A percentile compares a stretch with the other conserved stretches of the same genome.
These are phyloP conservation scores for Tinamus major DNA, from an alignment of 2,797 vertebrate genomes.

Conservation along the genomic window DNA sequence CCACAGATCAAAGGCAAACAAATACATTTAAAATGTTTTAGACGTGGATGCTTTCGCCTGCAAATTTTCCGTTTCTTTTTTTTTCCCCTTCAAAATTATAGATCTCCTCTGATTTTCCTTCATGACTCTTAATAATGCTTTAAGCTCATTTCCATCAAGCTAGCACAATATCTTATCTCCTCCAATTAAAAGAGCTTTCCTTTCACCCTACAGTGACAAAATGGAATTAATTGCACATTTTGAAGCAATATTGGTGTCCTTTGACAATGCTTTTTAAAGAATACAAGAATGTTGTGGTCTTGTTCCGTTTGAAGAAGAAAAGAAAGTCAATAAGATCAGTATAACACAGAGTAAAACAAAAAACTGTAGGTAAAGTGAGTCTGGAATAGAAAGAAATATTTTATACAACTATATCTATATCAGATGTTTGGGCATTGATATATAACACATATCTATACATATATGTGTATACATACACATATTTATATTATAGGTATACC, in stretches of 20 bases:
- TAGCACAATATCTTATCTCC: neutral
- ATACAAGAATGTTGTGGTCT: neutral
- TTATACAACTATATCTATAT: neutral
- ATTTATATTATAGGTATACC: neutral
- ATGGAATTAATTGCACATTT: neutral
- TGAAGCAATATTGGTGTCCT: neutral
- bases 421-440: neutral
- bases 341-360: neutral
- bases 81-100: neutral
- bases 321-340: neutral
- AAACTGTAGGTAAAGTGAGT: neutral
- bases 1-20: slow-evolving; percentile 24
- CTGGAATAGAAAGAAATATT: neutral
- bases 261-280: neutral
- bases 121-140: neutral
- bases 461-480: neutral
- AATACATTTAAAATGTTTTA: slow-evolving; percentile 9
- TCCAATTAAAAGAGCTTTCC: neutral
- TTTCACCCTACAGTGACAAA: neutral
- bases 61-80: neutral
- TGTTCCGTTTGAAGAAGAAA: neutral
- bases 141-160: neutral
- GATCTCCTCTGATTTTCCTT: neutral
- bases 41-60: neutral
- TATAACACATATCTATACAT: neutral